Conservation (phyloP, 2,113 vertebrate genomes). For the Catharus minimus region DNA sequence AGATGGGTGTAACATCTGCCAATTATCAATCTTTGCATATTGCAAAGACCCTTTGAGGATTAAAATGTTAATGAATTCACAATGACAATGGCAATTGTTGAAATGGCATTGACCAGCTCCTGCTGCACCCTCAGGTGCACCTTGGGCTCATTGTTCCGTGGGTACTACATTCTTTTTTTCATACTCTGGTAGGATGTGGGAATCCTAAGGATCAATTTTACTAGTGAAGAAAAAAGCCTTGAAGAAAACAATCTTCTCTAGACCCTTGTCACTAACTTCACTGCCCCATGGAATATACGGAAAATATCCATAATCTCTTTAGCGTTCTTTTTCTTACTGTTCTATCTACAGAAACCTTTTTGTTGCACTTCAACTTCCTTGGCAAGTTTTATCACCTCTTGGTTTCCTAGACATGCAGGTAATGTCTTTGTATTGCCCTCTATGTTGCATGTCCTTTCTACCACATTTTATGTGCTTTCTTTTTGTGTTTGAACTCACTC, state of each 20-base stretch:
- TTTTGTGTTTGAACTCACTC: background rate
- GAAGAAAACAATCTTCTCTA: background rate
- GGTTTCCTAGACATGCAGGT: background rate
- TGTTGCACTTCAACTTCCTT: background rate
- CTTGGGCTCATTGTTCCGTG: background rate
- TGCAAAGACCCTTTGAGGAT: background rate
- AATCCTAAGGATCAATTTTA: background rate
- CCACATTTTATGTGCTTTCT: background rate
- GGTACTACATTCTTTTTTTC: background rate
- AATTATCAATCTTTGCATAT: background rate
- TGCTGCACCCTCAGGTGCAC: background rate
- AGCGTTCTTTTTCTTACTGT: background rate
- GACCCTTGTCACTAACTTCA: rapidly evolving
- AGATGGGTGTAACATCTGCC: background rate
- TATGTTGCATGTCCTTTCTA: background rate
- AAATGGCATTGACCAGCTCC: background rate
- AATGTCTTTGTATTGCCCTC: background rate
- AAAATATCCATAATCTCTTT: background rate
- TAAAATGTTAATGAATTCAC: background rate
- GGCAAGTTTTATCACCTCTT: background rate
- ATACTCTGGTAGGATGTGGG: background rate
- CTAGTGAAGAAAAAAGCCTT: background rate
- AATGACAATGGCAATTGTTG: background rate
- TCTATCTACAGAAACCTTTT: background rate
- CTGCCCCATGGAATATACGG: background rate